Percentiles rank a stretch among this genome's conserved stretches.
Conservation (phyloP, 2,888 invertebrate species). For the Erebia palarica region DNA sequence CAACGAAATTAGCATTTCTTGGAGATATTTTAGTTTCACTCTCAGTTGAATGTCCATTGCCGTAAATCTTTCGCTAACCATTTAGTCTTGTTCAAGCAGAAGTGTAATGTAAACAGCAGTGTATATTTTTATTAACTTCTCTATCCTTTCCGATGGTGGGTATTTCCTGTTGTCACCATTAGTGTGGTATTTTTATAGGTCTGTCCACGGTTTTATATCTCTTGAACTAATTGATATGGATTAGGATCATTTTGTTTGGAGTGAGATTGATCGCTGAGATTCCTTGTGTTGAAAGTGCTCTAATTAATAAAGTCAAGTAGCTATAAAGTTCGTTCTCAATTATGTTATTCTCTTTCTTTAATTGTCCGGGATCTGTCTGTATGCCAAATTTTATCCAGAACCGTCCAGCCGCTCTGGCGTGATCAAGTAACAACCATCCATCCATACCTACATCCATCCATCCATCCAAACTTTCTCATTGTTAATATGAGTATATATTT, state of each 20-base stretch:
- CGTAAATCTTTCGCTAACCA: slow-evolving; percentile 44
- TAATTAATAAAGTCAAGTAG: slow-evolving; percentile 2
- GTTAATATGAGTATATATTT: too few species aligned
- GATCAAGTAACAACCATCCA: too few species aligned
- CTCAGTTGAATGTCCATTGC: slow-evolving; percentile 50
- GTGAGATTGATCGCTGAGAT: slow-evolving; percentile 46
- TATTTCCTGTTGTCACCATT: slow-evolving; percentile 48
- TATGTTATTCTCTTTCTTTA: neutral
- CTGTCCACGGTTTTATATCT: slow-evolving; percentile 59
- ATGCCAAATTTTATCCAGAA: too few species aligned
- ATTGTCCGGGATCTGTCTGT: too few species aligned
- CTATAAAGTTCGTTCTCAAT: neutral
- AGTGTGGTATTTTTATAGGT: slow-evolving; percentile 55
- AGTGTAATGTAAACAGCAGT: slow-evolving; percentile 36
- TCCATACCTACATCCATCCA: too few species aligned
- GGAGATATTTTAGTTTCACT: slow-evolving; percentile 48
- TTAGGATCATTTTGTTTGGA: slow-evolving; percentile 49
- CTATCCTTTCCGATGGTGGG: slow-evolving; percentile 39
- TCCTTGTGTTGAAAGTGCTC: slow-evolving; percentile 6
- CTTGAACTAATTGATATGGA: slow-evolving; percentile 64
- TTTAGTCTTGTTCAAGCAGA: slow-evolving; percentile 32
- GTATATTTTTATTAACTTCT: slow-evolving; percentile 29
- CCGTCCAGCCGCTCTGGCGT: too few species aligned
- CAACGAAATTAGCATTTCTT: slow-evolving; percentile 50
- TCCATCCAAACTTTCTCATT: too few species aligned